Evolutionary conservation across 2,888 invertebrate species (phyloP).

Genomic region (Pherbina coryleti): DNA sequence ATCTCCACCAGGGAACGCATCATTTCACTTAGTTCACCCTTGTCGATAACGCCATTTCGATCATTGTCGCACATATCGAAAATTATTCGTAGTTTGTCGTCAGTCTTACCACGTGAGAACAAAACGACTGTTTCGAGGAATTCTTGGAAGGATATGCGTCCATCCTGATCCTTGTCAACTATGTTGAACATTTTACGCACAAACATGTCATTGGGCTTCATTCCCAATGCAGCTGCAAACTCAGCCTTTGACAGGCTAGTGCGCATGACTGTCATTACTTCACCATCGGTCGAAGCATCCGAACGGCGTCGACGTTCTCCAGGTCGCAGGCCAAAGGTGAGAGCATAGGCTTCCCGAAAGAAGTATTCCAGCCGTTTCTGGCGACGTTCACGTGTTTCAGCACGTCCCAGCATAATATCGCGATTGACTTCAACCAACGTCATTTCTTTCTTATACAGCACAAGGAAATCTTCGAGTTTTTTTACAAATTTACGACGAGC

Average conservation of each 20-base stretch:
- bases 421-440: constrained; percentile 79
- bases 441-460: constrained; percentile 85
- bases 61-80: constrained; percentile 99
- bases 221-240: constrained; percentile 94
- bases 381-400: constrained; percentile 93
- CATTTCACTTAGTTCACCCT: constrained; percentile 93
- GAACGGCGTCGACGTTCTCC: constrained; percentile 84
- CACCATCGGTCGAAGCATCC: constrained; percentile 81
- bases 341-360: constrained; percentile 94
- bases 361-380: constrained; percentile 94
- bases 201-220: constrained; percentile 94
- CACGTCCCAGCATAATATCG: constrained; percentile 89
- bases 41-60: constrained; percentile 93
- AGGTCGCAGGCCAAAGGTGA: constrained; percentile 88
- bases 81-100: constrained; percentile 92
- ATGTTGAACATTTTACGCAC: constrained; percentile 98
- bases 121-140: constrained; percentile 94
- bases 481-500: constrained; percentile 87
- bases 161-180: constrained; percentile 94
- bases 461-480: constrained; percentile 87
- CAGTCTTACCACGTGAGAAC: constrained; percentile 92
- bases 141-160: constrained; percentile 94
- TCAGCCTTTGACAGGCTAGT: constrained; percentile 92
- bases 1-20: constrained; percentile 92
- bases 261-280: constrained; percentile 92